A percentile compares a stretch with the other conserved stretches of the same genome.
Conservation (phyloP, 2,797 vertebrate genomes). For the Sebastes melanostomus region DNA sequence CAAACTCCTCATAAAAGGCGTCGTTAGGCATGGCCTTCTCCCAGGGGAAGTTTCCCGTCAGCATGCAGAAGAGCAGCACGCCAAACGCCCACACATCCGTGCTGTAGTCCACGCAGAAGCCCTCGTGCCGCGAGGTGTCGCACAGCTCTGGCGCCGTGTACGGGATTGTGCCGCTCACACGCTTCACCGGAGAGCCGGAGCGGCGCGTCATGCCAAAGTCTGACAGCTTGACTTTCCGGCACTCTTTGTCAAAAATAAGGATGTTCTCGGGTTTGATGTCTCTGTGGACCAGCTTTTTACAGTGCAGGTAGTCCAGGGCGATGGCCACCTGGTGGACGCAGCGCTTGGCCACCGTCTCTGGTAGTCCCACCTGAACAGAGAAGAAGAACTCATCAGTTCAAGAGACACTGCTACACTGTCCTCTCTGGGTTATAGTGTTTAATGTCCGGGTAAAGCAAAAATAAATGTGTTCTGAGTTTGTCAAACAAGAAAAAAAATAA, state of each 20-base stretch:
- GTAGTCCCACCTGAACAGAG: constrained; percentile 80
- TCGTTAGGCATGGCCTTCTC: constrained; percentile 83
- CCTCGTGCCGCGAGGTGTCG: constrained; percentile 76
- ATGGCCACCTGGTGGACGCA: constrained; percentile 86
- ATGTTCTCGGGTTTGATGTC: constrained; percentile 87
- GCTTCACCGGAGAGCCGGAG: constrained; percentile 81
- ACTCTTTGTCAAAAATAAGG: constrained; percentile 85
- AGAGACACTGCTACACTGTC: too few relatives aligned
- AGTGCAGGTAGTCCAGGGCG: constrained; percentile 84
- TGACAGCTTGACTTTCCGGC: constrained; percentile 84
- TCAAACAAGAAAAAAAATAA: too few relatives aligned
- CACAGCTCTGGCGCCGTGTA: constrained; percentile 86
- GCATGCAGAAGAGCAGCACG: constrained; percentile 86
- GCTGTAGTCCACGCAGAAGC: constrained; percentile 82
- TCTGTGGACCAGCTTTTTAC: constrained; percentile 84
- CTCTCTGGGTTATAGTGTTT: too few relatives aligned
- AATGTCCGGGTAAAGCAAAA: too few relatives aligned
- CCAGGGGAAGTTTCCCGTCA: constrained; percentile 87
- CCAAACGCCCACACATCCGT: constrained; percentile 87
- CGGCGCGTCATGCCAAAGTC: constrained; percentile 86
- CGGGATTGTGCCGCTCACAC: constrained; percentile 85
- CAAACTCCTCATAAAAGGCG: constrained; percentile 84
- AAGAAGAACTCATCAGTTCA: not conserved
- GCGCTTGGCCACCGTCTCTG: constrained; percentile 81
- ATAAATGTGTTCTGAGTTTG: too few relatives aligned